A percentile compares a stretch with the other conserved stretches of the same genome.
Evolutionary conservation across 2,113 vertebrate genomes (phyloP).

Genomic region (Malurus alboscapulatus): DNA sequence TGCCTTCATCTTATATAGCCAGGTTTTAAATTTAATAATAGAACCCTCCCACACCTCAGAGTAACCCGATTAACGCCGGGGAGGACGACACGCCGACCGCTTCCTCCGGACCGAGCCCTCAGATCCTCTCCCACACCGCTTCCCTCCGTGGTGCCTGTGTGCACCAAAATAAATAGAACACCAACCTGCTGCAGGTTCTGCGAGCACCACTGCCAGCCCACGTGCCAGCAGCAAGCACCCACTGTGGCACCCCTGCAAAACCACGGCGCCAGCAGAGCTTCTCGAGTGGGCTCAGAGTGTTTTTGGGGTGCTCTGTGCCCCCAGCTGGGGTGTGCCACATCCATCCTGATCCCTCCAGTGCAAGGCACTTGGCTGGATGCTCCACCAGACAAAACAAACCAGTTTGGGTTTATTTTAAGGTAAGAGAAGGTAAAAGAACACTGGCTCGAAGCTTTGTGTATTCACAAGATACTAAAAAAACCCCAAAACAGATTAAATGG

Average conservation of each 20-base stretch:
- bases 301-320: fast-evolving
- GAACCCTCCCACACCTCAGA: constrained; percentile 66
- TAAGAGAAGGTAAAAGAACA: background rate
- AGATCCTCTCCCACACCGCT: constrained; percentile 2
- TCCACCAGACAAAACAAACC: background rate
- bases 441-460: background rate
- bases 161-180: background rate
- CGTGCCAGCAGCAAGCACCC: fast-evolving
- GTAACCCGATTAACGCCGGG: constrained; percentile 64
- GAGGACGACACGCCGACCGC: background rate
- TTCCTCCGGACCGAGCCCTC: background rate
- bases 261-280: background rate
- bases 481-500: background rate
- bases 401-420: background rate
- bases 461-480: background rate
- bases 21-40: constrained; percentile 75
- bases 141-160: background rate
- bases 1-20: constrained; percentile 69
- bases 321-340: fast-evolving
- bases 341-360: background rate
- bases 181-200: background rate
- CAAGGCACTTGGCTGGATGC: background rate
- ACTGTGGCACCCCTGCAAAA: background rate
- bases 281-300: background rate
- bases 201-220: fast-evolving